phyloP scores from a whole-genome alignment of 2,797 vertebrate species.

The Pelodytes ibericus region DNA sequence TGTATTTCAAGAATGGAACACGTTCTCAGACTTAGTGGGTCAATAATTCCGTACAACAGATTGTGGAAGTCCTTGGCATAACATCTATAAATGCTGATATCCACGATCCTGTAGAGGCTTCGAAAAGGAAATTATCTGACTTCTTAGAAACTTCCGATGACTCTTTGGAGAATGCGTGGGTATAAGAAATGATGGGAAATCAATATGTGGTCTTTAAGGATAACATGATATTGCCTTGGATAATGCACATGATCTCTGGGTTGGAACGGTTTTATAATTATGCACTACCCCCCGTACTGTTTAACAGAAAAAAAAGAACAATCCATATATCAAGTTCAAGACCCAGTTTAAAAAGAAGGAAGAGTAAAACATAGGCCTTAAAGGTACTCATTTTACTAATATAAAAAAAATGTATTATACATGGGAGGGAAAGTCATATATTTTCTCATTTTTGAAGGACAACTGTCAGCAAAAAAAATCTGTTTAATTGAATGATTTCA shows the following conservation, averaged over 20 bases:
- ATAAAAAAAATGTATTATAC: no score
- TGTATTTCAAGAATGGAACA: no score
- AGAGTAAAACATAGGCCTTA: no score
- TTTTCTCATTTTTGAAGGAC: no score
- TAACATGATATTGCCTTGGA: constrained; percentile 8
- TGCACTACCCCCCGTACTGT: background rate
- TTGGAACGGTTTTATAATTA: constrained; percentile 24
- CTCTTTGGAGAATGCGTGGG: background rate
- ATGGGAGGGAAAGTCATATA: no score
- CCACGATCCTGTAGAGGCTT: background rate
- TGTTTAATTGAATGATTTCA: no score
- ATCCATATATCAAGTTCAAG: no score
- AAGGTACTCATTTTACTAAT: no score
- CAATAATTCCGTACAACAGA: background rate
- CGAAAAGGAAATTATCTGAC: background rate
- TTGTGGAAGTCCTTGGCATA: background rate
- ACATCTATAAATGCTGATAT: background rate
- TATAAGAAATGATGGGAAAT: constrained; percentile 28
- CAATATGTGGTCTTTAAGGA: constrained; percentile 13
- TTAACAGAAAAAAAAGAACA: no score
- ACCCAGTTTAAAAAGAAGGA: no score
- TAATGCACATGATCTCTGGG: constrained; percentile 18
- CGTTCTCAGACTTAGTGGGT: no score
- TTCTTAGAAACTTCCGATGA: constrained; percentile 32
- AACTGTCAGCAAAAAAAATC: no score